Conservation (phyloP, 1,140 invertebrate genomes). For the Heterodera schachtii region DNA sequence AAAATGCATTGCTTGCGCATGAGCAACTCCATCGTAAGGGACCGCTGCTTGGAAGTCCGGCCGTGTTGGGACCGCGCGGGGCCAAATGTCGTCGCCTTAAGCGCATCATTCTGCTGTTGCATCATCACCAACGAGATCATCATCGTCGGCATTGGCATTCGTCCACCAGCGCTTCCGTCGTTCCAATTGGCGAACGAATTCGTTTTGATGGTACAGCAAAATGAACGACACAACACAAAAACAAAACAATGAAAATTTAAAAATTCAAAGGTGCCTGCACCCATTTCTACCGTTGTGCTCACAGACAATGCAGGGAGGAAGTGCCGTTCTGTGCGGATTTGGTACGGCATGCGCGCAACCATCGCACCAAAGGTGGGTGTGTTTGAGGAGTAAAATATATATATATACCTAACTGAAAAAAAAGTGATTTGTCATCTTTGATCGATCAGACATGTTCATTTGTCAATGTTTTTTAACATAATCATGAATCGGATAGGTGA, state of each 20-base stretch:
- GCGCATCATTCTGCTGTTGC: slow-evolving; percentile 2
- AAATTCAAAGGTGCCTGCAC: neutral
- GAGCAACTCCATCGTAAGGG: slow-evolving; percentile 29
- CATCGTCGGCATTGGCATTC: too few relatives aligned
- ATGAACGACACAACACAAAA: too few relatives aligned
- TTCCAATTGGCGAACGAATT: neutral
- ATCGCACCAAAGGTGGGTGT: too few relatives aligned
- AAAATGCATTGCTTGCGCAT: slow-evolving; percentile 24
- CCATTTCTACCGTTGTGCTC: slow-evolving; percentile 28
- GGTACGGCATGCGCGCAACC: slow-evolving; percentile 19
- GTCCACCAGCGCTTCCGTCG: neutral
- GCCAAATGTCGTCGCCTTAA: slow-evolving; percentile 19
- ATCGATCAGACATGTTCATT: too few relatives aligned
- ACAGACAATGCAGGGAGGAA: slow-evolving; percentile 9
- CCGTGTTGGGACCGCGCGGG: neutral
- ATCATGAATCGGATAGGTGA: too few relatives aligned
- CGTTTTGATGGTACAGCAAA: neutral
- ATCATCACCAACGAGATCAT: neutral
- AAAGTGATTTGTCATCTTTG: too few relatives aligned
- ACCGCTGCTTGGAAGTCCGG: neutral
- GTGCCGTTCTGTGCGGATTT: slow-evolving; percentile 24
- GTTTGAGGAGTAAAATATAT: too few relatives aligned
- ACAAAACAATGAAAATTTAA: too few relatives aligned
- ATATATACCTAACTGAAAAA: too few relatives aligned
- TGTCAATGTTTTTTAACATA: too few relatives aligned